These are phyloP conservation scores for Galerucella calmariensis DNA, from an alignment of 2,888 invertebrate species.

Conservation along the genomic window DNA sequence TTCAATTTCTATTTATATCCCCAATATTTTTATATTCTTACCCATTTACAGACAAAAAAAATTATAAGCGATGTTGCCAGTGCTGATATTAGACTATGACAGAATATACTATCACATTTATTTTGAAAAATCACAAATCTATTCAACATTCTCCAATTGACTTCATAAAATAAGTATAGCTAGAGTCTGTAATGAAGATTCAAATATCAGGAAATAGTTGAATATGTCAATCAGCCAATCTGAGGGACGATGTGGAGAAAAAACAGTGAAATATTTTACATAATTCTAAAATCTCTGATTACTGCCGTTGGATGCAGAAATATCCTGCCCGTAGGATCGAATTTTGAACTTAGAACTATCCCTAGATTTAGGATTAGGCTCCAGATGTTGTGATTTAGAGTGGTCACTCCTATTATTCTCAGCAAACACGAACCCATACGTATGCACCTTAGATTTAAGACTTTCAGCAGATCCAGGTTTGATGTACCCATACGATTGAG, in stretches of 20 bases:
- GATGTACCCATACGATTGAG: slow-evolving; percentile 46
- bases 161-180: too few relatives aligned
- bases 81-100: too few relatives aligned
- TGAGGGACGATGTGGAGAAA: too few relatives aligned
- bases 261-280: neutral
- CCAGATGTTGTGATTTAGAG: neutral
- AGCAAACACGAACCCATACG: slow-evolving; percentile 7
- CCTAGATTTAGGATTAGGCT: neutral
- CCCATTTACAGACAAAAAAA: too few relatives aligned
- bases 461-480: slow-evolving; percentile 31
- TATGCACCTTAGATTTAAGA: neutral
- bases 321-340: neutral
- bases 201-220: too few relatives aligned
- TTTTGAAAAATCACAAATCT: too few relatives aligned
- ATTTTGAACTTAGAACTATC: neutral
- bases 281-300: neutral
- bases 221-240: too few relatives aligned
- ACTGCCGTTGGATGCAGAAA: neutral
- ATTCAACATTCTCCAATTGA: too few relatives aligned
- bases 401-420: neutral
- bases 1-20: neutral
- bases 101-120: too few relatives aligned
- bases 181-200: too few relatives aligned
- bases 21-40: too few relatives aligned
- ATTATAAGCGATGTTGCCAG: too few relatives aligned